Conservation (phyloP, 2,888 invertebrate species). For the Cheilosia grossa region DNA sequence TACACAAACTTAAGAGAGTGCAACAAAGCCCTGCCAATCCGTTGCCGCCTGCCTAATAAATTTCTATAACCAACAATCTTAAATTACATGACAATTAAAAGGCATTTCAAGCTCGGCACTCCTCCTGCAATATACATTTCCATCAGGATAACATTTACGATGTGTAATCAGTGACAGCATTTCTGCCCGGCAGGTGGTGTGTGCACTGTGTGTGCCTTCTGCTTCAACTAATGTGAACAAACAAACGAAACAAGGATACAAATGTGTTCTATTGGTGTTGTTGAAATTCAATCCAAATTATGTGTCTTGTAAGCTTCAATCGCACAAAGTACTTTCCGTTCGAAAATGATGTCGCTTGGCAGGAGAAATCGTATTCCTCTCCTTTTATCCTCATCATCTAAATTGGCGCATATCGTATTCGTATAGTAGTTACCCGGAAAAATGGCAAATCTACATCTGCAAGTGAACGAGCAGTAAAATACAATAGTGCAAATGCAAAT, state of each 20-base stretch:
- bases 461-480: slow-evolving; percentile 17
- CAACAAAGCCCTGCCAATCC: slow-evolving; percentile 30
- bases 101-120: slow-evolving; percentile 50
- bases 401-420: not conserved
- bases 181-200: not conserved
- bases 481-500: slow-evolving; percentile 13
- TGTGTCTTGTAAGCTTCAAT: slow-evolving; percentile 47
- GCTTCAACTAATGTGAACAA: slow-evolving; percentile 26
- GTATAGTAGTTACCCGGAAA: slow-evolving; percentile 4
- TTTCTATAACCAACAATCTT: slow-evolving; percentile 49
- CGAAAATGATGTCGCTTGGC: slow-evolving; percentile 30
- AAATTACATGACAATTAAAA: slow-evolving; percentile 70
- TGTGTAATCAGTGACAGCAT: slow-evolving; percentile 27
- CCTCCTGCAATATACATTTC: slow-evolving; percentile 6
- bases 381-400: slow-evolving; percentile 1
- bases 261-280: slow-evolving; percentile 15
- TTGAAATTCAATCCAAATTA: slow-evolving; percentile 51
- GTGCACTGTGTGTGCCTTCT: not conserved
- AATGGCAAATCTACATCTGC: slow-evolving; percentile 8
- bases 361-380: not conserved
- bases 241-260: slow-evolving; percentile 33
- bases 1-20: slow-evolving; percentile 44
- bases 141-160: slow-evolving; percentile 26
- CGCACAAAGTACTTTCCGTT: slow-evolving; percentile 27
- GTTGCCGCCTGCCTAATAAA: not conserved